Base-by-base conservation (phyloP, 2,797 vertebrate species). In the Eleutherodactylus coqui region DNA sequence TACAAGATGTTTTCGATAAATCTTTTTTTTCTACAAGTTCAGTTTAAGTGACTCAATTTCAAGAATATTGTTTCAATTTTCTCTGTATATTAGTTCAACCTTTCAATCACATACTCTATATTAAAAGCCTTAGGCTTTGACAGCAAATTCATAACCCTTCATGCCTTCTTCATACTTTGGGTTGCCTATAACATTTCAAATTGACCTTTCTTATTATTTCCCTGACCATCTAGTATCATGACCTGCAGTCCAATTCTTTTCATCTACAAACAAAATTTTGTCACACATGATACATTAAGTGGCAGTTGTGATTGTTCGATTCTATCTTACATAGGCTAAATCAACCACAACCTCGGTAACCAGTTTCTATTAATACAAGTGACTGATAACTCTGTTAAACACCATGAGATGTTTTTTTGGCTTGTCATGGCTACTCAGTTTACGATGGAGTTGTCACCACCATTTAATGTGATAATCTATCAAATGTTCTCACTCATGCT, bases 11-110 rank as follows among this genome's bases (percentile, higher is more conserved):
- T 67, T 36, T 67, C 21, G 14, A 27, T 16, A 32, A 62, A 62
- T 62, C 60, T 51, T 62, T 70, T 64, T 34, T 10, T 10, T 24
- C 7, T 14, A 14, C 69, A 45, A 13, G 6, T 73, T 27, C 13
- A 6, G 70, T 27, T 70, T 41, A 34, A 67, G 70, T 43, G 70
- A 73, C 70, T 45, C 70, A 73, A 45, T 73, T 73, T 73, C 70
- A 45, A 45, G 29, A 45, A 27, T 27, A 73, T 27, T 73, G 38
- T 45, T 73, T 73, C 41, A 16, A 45, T 73, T 69, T 45, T 3
- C 70, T 38, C 21, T 3, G 41, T 27, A 27, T 41, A 73, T 73
- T 45, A 73, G 27, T 73, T n/a, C 41, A 16, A 73, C 21, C 70
- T 73, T 38, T 73, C 70, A 73, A 73, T 73, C 70, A 73, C 70